A percentile compares a stretch with the other conserved stretches of the same genome.
These are phyloP conservation scores for Chunga burmeisteri DNA, from an alignment of 2,113 vertebrate species.

Conservation along the genomic window DNA sequence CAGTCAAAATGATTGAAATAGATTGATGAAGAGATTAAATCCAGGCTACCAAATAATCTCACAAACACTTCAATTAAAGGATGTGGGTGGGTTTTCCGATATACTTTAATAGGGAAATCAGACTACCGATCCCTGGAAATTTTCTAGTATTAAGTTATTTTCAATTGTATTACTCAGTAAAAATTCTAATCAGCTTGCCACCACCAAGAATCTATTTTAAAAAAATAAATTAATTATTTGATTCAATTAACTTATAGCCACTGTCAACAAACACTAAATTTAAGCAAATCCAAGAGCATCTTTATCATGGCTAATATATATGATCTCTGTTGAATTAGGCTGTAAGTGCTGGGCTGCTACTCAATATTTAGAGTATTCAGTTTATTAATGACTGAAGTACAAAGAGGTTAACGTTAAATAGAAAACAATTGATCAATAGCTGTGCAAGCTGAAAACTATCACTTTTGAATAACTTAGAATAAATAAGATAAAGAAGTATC, in stretches of 20 bases:
- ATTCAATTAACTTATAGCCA: neutral
- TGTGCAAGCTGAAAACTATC: neutral
- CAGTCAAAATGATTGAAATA: constrained; percentile 22
- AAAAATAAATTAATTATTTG: neutral
- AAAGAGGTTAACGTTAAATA: neutral
- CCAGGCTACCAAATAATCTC: neutral
- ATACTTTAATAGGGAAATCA: neutral
- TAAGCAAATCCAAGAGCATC: neutral
- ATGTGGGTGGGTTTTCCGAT: neutral
- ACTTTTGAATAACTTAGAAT: neutral
- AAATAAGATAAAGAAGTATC: neutral
- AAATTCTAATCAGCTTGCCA: neutral
- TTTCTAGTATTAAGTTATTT: neutral
- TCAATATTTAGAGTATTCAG: neutral
- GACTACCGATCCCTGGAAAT: neutral
- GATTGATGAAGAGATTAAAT: neutral
- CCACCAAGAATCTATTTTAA: neutral
- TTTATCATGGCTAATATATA: neutral
- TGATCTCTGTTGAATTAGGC: neutral
- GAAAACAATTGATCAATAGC: neutral
- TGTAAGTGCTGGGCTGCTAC: neutral
- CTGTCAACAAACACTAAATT: neutral
- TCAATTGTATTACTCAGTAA: neutral
- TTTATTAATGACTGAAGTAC: neutral
- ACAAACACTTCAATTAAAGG: neutral